Conservation (phyloP, 2,888 invertebrate genomes). For the Nysson spinosus region DNA sequence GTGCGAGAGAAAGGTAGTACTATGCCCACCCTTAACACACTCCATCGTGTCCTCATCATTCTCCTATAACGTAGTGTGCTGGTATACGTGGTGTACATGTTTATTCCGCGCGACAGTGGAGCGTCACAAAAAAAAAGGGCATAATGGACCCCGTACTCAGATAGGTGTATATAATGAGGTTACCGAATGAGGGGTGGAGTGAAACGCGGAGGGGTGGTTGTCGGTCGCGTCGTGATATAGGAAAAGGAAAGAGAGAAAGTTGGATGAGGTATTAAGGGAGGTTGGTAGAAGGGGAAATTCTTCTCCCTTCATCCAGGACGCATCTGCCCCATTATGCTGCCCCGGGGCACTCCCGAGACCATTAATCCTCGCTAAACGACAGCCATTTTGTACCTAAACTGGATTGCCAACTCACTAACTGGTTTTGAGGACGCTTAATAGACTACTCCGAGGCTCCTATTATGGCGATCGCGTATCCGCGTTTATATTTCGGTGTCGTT, state of each 20-base stretch:
- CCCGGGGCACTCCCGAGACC: slow-evolving; percentile 73
- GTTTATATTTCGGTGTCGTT: slow-evolving; percentile 71
- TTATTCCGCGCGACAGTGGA: slow-evolving; percentile 57
- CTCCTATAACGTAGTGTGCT: too few relatives aligned
- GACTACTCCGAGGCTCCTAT: slow-evolving; percentile 74
- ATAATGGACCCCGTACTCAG: slow-evolving; percentile 73
- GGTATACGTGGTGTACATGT: too few relatives aligned
- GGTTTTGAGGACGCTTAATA: slow-evolving; percentile 76
- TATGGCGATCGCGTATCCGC: slow-evolving; percentile 68
- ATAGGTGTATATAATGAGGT: slow-evolving; percentile 76
- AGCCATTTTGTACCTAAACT: slow-evolving; percentile 78
- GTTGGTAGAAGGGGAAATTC: slow-evolving; percentile 30
- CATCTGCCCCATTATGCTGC: slow-evolving; percentile 77
- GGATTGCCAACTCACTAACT: slow-evolving; percentile 77
- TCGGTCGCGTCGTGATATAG: slow-evolving; percentile 23
- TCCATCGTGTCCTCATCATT: slow-evolving; percentile 13
- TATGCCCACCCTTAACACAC: slow-evolving; percentile 6
- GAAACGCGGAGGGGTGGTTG: slow-evolving; percentile 40
- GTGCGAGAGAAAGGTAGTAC: not conserved
- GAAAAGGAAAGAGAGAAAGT: slow-evolving; percentile 1
- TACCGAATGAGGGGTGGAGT: slow-evolving; percentile 51
- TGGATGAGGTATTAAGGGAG: slow-evolving; percentile 1
- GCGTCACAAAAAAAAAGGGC: too few relatives aligned
- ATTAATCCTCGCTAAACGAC: slow-evolving; percentile 78
- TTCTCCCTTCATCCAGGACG: slow-evolving; percentile 63